Base-by-base conservation (phyloP, 2,888 invertebrate genomes). In the Spisula subtruncata region DNA sequence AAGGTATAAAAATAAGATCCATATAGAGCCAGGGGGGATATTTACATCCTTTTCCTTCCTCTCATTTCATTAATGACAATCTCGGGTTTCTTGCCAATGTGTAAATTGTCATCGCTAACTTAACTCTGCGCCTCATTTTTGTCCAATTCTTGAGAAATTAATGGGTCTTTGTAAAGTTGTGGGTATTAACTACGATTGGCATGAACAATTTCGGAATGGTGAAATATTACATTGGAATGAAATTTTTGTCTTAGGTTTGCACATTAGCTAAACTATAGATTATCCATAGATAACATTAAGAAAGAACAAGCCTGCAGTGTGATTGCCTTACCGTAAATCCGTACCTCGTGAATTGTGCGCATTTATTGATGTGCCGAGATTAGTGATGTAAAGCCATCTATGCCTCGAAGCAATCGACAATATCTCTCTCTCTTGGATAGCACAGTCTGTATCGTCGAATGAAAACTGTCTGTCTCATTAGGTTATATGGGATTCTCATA, bases 351-450 rank as follows among this genome's bases (percentile, higher is more conserved):
- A 66, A 32, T 32, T 56, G 35, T 56, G 83, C 10, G 66, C 20
- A 20, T 25, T 75, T 75, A 84, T 84, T 84, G 84, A 84, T 84
- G 84, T 75, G 75, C 71, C 10, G 18, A 79, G 84, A 84, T 84
- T 84, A 84, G 29, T 48, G 75, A 48, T 32, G 20, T 84, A 84
- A 84, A 71, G 14, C 35, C 5, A 20, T 48, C 14, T 25, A 18
- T 75, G 84, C 32, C 71, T 84, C 48, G 10, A 4, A 48, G 75
- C 75, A 10, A 29, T 46, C 84, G 14, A 25, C 46, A 75, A 84
- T 84, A 75, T 29, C 66, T 60, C 56, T 29, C 66, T 60, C 56
- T 18, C 81, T 81, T n/a, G 35, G 81, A 84, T 35, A 51, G 46
- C 84, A 51, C 29, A 75, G 20, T 51, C 32, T 25, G 29, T 32